Conservation (phyloP, 1,140 invertebrate genomes). For the Bombus waltoni region DNA sequence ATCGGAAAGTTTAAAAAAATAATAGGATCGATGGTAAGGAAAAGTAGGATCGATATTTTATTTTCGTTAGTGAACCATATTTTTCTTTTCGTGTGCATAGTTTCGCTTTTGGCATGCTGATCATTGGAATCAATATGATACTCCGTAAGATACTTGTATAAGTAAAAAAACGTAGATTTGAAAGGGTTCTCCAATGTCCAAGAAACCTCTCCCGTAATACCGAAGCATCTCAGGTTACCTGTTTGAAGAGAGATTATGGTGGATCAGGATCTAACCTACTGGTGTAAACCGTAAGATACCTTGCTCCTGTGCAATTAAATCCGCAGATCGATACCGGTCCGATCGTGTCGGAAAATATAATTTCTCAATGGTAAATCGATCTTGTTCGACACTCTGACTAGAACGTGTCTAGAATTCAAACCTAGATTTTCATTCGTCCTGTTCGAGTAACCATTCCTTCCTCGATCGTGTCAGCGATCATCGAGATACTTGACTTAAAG, state of each 20-base stretch:
- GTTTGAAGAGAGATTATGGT: conserved; percentile 57
- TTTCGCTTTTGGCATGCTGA: not conserved
- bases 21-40: no score
- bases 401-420: not conserved
- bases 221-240: conserved; percentile 58
- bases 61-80: no score
- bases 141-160: not conserved
- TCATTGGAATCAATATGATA: conserved; percentile 17
- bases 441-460: not conserved
- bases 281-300: conserved; percentile 53
- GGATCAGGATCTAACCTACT: conserved; percentile 51
- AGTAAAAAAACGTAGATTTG: conserved; percentile 33
- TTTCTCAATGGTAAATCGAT: conserved; percentile 25
- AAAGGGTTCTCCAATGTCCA: conserved; percentile 34
- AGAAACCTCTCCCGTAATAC: conserved; percentile 23
- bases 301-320: conserved; percentile 65
- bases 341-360: conserved; percentile 31
- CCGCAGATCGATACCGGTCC: conserved; percentile 44
- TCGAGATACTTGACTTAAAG: not conserved
- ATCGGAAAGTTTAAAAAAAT: not conserved
- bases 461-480: not conserved
- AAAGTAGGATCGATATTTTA: not conserved
- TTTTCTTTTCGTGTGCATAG: no score
- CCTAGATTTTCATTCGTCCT: not conserved
- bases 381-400: not conserved